A percentile compares a stretch with the other conserved stretches of the same genome.
phyloP scores from a whole-genome alignment of 2,797 vertebrate genomes.

The Falco berigora region DNA sequence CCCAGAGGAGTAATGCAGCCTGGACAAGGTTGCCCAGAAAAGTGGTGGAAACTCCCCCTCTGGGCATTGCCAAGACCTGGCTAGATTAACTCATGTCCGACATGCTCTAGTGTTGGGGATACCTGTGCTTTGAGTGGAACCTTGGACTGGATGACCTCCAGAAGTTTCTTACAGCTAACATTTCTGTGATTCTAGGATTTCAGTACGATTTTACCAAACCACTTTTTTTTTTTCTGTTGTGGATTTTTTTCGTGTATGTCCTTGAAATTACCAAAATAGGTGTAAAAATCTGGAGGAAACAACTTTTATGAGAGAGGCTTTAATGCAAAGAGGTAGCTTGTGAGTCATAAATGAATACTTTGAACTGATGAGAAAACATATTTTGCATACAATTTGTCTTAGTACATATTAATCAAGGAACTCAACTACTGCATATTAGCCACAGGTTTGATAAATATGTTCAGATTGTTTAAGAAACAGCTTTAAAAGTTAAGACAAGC shows the following conservation, averaged over 20 bases:
- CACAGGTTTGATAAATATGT: neutral
- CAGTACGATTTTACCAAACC: neutral
- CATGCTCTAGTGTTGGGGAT: neutral
- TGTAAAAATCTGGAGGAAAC: too few relatives aligned
- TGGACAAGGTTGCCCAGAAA: neutral
- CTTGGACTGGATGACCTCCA: neutral
- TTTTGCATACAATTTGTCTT: neutral
- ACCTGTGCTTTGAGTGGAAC: neutral
- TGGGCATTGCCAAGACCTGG: neutral
- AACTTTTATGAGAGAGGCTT: neutral
- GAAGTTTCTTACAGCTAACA: neutral
- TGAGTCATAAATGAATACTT: neutral
- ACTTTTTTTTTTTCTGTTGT: neutral
- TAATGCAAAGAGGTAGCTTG: neutral
- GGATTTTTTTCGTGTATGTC: neutral
- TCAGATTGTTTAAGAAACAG: neutral
- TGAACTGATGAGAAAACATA: neutral
- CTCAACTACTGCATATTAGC: neutral
- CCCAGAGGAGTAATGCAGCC: neutral
- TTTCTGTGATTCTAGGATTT: neutral
- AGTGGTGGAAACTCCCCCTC: neutral
- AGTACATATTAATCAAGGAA: neutral
- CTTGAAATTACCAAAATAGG: neutral
- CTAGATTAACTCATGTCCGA: neutral
- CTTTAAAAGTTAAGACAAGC: neutral